A percentile compares a stretch with the other conserved stretches of the same genome.
Conservation (phyloP, 2,888 invertebrate species). For the Neelides folsomi region DNA sequence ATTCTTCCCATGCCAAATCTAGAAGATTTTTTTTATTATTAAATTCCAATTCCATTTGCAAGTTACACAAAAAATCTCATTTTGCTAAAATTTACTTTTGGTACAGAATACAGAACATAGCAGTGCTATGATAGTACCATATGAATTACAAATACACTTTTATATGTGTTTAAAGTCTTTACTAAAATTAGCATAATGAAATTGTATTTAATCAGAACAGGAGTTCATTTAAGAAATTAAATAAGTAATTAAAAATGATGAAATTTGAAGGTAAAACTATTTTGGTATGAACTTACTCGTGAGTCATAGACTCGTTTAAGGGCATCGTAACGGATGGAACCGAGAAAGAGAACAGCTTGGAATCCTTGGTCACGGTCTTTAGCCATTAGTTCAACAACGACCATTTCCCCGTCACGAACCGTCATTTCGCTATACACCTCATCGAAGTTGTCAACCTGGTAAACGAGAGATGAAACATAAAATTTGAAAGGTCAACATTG, state of each 20-base stretch:
- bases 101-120: too few species aligned
- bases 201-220: not conserved
- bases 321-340: constrained; percentile 94
- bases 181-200: too few species aligned
- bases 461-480: not conserved
- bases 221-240: not conserved
- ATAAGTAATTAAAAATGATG: not conserved
- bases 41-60: too few species aligned
- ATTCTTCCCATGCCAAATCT: too few species aligned
- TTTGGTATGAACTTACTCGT: constrained; percentile 59
- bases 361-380: constrained; percentile 70
- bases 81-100: too few species aligned
- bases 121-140: too few species aligned
- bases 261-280: too few species aligned
- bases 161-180: too few species aligned
- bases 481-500: not conserved
- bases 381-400: constrained; percentile 93
- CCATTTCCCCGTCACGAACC: constrained; percentile 96
- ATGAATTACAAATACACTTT: too few species aligned
- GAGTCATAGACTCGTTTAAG: constrained; percentile 92
- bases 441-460: constrained; percentile 26
- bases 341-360: constrained; percentile 90
- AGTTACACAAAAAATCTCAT: too few species aligned
- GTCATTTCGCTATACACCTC: constrained; percentile 84
- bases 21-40: too few species aligned